A percentile compares a stretch with the other conserved stretches of the same genome.
phyloP scores from a whole-genome alignment of 1,140 invertebrate species.

The Amyelois transitella region DNA sequence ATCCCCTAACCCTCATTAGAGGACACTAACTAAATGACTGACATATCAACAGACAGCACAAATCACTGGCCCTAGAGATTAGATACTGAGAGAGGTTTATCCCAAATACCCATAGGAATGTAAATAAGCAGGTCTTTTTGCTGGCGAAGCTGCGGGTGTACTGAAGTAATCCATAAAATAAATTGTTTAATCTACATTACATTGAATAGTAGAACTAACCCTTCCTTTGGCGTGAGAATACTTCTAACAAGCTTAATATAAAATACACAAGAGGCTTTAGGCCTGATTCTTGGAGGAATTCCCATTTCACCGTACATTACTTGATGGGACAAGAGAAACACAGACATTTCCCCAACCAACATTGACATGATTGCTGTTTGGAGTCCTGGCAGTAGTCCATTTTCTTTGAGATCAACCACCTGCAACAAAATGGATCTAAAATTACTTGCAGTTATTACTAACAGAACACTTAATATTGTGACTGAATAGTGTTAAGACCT shows the following conservation, averaged over 20 bases:
- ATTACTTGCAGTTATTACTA: too few relatives aligned
- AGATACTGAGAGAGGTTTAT: too few relatives aligned
- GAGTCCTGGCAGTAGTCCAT: conserved; percentile 57
- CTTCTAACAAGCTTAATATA: conserved; percentile 56
- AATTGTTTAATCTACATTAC: neutral
- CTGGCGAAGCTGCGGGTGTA: too few relatives aligned
- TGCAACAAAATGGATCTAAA: conserved; percentile 21
- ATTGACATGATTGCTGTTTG: conserved; percentile 58
- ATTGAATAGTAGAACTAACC: conserved; percentile 44
- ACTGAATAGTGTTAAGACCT: neutral
- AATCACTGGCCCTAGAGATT: too few relatives aligned
- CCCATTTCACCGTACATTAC: conserved; percentile 69
- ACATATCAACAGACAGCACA: too few relatives aligned
- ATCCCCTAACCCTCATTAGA: too few relatives aligned
- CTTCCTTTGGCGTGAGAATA: conserved; percentile 41
- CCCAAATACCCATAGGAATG: too few relatives aligned
- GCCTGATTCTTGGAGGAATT: conserved; percentile 57
- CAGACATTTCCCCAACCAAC: conserved; percentile 59
- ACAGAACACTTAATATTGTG: neutral
- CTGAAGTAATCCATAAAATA: neutral
- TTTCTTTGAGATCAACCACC: conserved; percentile 52
- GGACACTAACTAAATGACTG: too few relatives aligned
- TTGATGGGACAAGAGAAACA: conserved; percentile 59
- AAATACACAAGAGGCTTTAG: conserved; percentile 58
- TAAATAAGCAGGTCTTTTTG: too few relatives aligned